Base-by-base conservation (phyloP, 2,888 invertebrate species). In the Xanthorhoe designata region DNA sequence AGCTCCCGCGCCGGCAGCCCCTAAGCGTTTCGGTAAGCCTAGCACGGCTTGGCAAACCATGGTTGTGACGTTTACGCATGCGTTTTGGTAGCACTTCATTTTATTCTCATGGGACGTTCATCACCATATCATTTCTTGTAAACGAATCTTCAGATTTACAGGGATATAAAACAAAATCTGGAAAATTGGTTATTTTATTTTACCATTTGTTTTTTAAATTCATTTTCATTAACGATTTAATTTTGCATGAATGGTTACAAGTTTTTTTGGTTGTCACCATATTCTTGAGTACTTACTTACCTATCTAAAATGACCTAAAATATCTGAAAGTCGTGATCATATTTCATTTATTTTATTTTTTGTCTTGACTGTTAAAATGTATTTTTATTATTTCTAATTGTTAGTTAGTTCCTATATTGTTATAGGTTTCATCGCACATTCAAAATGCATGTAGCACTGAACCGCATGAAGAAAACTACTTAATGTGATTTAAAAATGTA, bases 11-110 rank as follows among this genome's bases (percentile, higher is more conserved):
- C 61, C 77, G 51, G 72, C 75, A 18, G 63, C 74, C 45, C 78
- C 72, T 55, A 75, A 73, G 24, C 78, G 78, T 38, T 53, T 59
- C 52, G 88, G 90, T 90, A 89, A 90, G 89, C 72, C 70, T 68
- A 61, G 67, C 66, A 72, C 69, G 68, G 63, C 32, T 32, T 50
- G 50, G 24, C 32, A 32, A 38, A 55, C 18, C 1, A 18, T 38
- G 18, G n/a, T 32, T 55, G 66, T 70, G 61, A 53, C 29, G 64
- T 70, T 61, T 13, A 42, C 38, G 61, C 54, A 61, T 61, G 52
- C 10, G 54, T 59, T 59, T 51, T 42, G 24, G 19, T 42, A n/a
- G 24, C 24, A 42, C 35, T 35, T 32, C 32, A 17, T 42, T 42
- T 4, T 50, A 29, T 5, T 54, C 5, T n/a, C 55, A 45, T 45